Base-by-base conservation (phyloP, 2,113 vertebrate species). In the Pseudonaja textilis region DNA sequence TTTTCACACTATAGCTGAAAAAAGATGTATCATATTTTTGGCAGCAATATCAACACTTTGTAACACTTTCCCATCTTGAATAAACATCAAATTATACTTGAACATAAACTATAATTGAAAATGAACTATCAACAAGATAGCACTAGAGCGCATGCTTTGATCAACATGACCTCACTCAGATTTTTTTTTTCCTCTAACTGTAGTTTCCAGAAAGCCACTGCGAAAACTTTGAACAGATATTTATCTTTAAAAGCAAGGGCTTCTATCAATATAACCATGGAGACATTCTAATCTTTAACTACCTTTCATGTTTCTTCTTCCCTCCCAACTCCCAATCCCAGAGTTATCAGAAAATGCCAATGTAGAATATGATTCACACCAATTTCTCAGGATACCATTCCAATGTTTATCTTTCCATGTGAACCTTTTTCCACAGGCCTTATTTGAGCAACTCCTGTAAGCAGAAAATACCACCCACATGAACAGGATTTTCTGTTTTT, bases 391-490 rank as follows among this genome's bases (percentile, higher is more conserved):
- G 20, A 23, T 42, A 81, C 18, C 74, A 81, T 81, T 7, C 74
- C 7, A 89, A n/a, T n/a, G 85, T 45, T 50, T 94, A 59, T 81
- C 94, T 95, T 0, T 88, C 93, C 91, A 0, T 91, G 92, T 93
- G 56, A 1, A 91, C 91, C 34, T 92, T 88, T 92, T 25, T 81
- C 69, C 94, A 88, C 93, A 85, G 69, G 95, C 57, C 52, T n/a
- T 92, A 88, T 81, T 57, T 92, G 85, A 89, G 16, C 23, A 74
- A 87, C 26, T 87, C n/a, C 59, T 25, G 94, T 56, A 95, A 50
- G 18, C 1, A 86, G 85, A 94, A 9, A 57, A 69, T 57, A 85
- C 47, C 45, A 55, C 26, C 50, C n/a, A 56, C 20, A 50, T 20
- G 6, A 86, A 42, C 61, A 42, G n/a, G 50, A 85, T n/a, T 8